Percentiles rank a stretch among this genome's conserved stretches.
These are phyloP conservation scores for Megalonaias nervosa DNA, from an alignment of 1,140 invertebrate species.

Conservation along the genomic window DNA sequence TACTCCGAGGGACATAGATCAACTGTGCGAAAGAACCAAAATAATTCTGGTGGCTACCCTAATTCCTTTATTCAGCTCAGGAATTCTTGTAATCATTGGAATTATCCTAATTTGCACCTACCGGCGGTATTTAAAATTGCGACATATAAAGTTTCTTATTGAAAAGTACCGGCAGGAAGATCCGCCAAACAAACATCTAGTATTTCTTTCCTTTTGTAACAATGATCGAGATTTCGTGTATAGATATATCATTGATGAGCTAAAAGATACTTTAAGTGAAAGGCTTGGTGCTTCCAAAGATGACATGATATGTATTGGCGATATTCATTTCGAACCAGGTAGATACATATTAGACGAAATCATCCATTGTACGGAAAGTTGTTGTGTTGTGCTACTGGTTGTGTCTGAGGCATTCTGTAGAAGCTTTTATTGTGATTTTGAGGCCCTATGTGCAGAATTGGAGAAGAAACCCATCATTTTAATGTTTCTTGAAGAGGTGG, in stretches of 20 bases:
- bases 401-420: conserved; percentile 7
- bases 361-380: conserved; percentile 1
- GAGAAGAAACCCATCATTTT: conserved; percentile 5
- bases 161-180: not conserved
- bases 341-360: not conserved
- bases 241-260: not conserved
- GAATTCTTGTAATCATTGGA: not conserved
- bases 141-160: not conserved
- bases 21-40: not conserved
- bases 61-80: not conserved
- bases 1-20: no score
- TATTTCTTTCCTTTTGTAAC: conserved; percentile 4
- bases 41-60: not conserved
- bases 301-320: not conserved
- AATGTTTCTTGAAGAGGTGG: conserved; percentile 9
- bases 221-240: not conserved
- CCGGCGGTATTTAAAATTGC: not conserved
- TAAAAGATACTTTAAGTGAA: not conserved
- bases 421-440: conserved; percentile 4
- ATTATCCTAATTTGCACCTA: not conserved
- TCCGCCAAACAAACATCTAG: not conserved
- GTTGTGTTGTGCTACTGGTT: not conserved
- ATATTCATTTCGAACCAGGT: conserved; percentile 3
- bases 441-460: not conserved
- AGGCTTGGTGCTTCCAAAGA: not conserved